phyloP scores from a whole-genome alignment of 2,113 vertebrate species.

The Myiozetetes cayanensis region DNA sequence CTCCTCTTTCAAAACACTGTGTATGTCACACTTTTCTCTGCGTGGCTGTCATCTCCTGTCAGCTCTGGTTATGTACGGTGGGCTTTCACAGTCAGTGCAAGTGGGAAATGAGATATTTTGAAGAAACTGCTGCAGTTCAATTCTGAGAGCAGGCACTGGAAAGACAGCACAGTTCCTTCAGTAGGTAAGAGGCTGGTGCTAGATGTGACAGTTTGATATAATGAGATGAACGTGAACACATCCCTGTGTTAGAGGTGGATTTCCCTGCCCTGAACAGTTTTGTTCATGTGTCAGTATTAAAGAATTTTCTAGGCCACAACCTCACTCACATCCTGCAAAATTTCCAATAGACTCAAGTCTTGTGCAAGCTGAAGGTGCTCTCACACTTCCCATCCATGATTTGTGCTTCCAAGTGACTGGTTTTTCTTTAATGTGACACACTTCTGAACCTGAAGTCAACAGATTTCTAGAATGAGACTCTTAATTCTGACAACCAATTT shows the following conservation, averaged over 20 bases:
- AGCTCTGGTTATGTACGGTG: not conserved
- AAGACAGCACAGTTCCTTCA: not conserved
- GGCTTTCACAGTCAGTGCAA: not conserved
- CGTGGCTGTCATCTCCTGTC: not conserved
- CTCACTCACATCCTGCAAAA: not conserved
- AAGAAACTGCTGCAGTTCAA: not conserved
- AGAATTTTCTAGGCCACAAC: not conserved
- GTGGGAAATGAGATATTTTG: not conserved
- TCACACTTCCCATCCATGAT: accelerated
- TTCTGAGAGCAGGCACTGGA: not conserved
- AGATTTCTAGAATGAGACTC: not conserved
- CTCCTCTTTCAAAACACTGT: not conserved
- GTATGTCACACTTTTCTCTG: not conserved
- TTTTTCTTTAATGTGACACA: not conserved
- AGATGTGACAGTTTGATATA: not conserved
- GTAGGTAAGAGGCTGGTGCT: not conserved
- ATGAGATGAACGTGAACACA: not conserved
- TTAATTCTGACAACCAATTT: not conserved
- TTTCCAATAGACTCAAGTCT: not conserved
- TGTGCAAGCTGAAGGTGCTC: not conserved
- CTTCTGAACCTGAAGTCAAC: not conserved
- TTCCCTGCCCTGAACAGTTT: not conserved
- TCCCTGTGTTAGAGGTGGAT: not conserved
- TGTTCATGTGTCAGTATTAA: not conserved
- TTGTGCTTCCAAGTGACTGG: not conserved